phyloP scores from a whole-genome alignment of 64 coral and sea anemone genomes.

The Stichodactyla mertensii region DNA sequence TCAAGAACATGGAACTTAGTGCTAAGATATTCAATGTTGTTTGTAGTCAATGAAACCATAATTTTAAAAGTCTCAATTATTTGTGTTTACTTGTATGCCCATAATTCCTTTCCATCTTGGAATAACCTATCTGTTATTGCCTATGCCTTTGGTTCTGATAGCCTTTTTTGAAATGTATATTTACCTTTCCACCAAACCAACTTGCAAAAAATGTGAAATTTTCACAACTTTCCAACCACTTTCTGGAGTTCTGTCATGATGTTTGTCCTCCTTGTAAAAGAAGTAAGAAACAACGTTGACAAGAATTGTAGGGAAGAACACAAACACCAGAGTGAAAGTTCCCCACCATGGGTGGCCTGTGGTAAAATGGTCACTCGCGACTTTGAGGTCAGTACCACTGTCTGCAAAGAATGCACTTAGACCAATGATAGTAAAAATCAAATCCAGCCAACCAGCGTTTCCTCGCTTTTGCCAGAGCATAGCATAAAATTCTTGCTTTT shows the following conservation, averaged over 20 bases:
- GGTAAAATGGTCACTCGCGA: constrained; percentile 67
- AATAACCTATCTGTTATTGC: not conserved
- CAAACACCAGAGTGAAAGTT: constrained; percentile 48
- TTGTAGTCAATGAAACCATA: too few relatives aligned
- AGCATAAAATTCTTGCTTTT: constrained; percentile 41
- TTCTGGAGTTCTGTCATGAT: constrained; percentile 21
- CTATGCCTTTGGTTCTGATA: not conserved
- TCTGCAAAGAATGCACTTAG: constrained; percentile 70
- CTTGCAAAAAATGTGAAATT: constrained; percentile 45
- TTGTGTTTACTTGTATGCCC: too few relatives aligned
- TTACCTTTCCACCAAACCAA: constrained; percentile 74
- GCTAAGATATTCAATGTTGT: too few relatives aligned
- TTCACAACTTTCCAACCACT: constrained; percentile 55
- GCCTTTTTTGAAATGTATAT: not conserved
- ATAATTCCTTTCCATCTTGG: not conserved
- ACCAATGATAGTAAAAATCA: constrained; percentile 47
- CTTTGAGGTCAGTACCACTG: constrained; percentile 64
- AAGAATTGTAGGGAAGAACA: constrained; percentile 51
- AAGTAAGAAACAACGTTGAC: constrained; percentile 75
- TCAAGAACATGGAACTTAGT: too few relatives aligned
- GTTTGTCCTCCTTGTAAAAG: constrained; percentile 81
- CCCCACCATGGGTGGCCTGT: constrained; percentile 55
- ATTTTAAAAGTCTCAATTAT: too few relatives aligned
- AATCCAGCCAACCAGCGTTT: constrained; percentile 61
- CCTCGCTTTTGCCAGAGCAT: constrained; percentile 73